Conservation (phyloP, 1,140 invertebrate species). For the Drosophila parvula region DNA sequence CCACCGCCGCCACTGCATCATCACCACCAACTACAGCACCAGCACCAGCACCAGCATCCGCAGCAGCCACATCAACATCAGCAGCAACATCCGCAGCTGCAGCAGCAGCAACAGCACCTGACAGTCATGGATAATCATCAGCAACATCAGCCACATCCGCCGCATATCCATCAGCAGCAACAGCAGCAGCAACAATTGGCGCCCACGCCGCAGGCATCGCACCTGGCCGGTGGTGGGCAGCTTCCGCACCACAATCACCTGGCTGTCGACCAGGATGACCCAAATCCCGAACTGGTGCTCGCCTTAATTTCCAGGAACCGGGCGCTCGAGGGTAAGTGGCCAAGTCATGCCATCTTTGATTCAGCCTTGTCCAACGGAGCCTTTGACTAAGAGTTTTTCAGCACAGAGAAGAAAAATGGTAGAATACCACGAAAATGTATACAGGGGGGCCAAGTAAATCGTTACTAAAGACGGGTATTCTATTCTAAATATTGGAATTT, state of each 20-base stretch:
- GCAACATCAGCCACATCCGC: conserved; percentile 59
- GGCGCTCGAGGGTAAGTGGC: conserved; percentile 91
- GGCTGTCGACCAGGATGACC: conserved; percentile 83
- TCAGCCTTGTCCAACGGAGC: conserved; percentile 41
- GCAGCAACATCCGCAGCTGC: conserved; percentile 35
- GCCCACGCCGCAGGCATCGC: conserved; percentile 85
- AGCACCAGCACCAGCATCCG: conserved; percentile 59
- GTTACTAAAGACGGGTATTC: too few species aligned
- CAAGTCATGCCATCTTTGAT: conserved; percentile 62
- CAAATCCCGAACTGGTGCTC: conserved; percentile 92
- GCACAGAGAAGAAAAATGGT: conserved; percentile 3
- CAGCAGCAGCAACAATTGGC: conserved; percentile 75
- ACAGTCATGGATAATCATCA: conserved; percentile 76
- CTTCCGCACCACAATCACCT: conserved; percentile 65
- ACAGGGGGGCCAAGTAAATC: too few species aligned
- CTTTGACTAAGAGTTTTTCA: conserved; percentile 39
- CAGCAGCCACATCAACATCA: conserved; percentile 56
- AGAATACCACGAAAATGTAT: neutral
- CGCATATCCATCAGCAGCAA: conserved; percentile 67
- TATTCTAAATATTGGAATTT: neutral
- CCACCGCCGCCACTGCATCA: conserved; percentile 79
- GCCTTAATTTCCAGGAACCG: conserved; percentile 94
- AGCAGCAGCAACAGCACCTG: conserved; percentile 70
- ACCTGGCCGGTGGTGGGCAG: conserved; percentile 70
- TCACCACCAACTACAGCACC: conserved; percentile 70